Conservation (phyloP, 2,797 vertebrate species). For the Oceanodroma leucorhoa region DNA sequence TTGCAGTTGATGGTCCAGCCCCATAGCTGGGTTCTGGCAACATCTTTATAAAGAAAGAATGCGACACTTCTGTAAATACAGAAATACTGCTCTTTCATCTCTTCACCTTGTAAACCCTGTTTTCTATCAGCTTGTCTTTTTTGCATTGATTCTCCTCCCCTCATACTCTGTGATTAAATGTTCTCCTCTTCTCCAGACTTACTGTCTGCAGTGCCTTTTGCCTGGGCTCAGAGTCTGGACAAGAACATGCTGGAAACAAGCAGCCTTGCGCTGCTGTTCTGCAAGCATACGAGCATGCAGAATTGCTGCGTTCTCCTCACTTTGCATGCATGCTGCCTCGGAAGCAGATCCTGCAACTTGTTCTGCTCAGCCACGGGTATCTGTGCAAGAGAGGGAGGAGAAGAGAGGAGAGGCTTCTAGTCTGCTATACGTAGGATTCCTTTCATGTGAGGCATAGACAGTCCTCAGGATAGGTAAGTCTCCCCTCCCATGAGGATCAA, state of each 20-base stretch:
- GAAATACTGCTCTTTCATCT: not conserved
- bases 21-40: not conserved
- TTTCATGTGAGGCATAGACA: not conserved
- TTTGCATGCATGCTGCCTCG: rapidly evolving
- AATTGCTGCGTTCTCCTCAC: not conserved
- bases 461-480: not conserved
- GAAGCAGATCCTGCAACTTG: not conserved
- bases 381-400: not conserved
- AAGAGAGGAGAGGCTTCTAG: not conserved
- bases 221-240: not conserved
- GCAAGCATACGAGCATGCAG: not conserved
- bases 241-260: not conserved
- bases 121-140: not conserved
- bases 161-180: not conserved
- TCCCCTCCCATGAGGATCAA: not conserved
- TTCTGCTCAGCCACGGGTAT: not conserved
- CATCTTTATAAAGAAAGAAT: not conserved
- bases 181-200: not conserved
- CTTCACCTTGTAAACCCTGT: not conserved
- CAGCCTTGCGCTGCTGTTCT: not conserved
- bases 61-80: not conserved
- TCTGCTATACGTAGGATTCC: not conserved
- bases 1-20: not conserved
- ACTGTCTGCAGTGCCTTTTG: not conserved
- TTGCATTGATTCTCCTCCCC: not conserved